Percentiles rank a stretch among this genome's conserved stretches.
These are phyloP conservation scores for Calcarius lapponicus DNA, from an alignment of 2,797 vertebrate species.

Conservation along the genomic window DNA sequence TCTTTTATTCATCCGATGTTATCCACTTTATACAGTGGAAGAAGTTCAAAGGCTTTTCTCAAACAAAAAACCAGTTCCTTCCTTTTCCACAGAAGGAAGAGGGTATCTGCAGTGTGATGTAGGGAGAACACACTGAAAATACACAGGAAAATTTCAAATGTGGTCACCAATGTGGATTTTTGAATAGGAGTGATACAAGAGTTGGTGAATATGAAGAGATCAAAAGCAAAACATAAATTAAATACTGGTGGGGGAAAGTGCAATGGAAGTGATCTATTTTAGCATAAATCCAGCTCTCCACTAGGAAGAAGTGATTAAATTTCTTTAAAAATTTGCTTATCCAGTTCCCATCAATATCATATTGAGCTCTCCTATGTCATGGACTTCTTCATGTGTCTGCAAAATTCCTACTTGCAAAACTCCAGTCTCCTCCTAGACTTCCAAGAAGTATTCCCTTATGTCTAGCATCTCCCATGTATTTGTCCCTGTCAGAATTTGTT, in stretches of 20 bases:
- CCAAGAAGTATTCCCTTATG: background rate
- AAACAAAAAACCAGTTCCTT: background rate
- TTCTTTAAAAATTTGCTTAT: background rate
- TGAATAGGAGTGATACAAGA: background rate
- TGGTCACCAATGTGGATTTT: background rate
- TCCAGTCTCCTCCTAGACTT: background rate
- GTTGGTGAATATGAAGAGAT: accelerated
- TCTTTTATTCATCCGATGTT: background rate
- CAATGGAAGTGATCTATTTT: background rate
- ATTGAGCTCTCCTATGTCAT: background rate
- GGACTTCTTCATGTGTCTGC: background rate
- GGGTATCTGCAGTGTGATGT: background rate
- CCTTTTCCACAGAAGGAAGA: background rate
- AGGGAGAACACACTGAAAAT: background rate
- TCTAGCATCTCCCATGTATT: background rate
- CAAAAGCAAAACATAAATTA: background rate
- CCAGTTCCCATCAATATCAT: background rate
- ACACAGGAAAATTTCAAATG: background rate
- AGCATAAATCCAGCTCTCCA: background rate
- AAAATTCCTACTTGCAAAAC: background rate
- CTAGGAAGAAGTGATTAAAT: background rate
- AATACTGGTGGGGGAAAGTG: background rate
- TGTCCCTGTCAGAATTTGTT: background rate
- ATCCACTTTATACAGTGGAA: background rate
- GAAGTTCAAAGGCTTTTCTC: background rate